Conservation (phyloP, 2,888 invertebrate genomes). For the Zaprionus obscuricornis region DNA sequence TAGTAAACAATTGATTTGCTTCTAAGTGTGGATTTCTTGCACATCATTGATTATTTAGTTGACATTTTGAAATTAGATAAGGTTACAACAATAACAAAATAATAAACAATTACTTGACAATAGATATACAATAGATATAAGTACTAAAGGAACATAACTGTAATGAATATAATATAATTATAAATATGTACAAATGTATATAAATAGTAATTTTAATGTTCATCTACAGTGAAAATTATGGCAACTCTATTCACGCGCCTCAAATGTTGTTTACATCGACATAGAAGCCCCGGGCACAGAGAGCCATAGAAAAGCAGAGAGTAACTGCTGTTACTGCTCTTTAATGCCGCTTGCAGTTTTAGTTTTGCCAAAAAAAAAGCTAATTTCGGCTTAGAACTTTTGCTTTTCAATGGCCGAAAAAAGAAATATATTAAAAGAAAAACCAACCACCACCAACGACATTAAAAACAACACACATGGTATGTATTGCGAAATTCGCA, state of each 20-base stretch:
- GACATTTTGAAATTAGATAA: background rate
- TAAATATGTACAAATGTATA: background rate
- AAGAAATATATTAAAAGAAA: conserved; percentile 17
- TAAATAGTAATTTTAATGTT: background rate
- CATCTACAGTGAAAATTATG: conserved; percentile 6
- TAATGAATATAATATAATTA: too few relatives aligned
- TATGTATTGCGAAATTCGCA: conserved; percentile 44
- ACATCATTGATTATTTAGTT: too few relatives aligned
- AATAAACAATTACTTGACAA: too few relatives aligned
- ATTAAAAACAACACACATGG: conserved; percentile 12
- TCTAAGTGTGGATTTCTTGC: too few relatives aligned
- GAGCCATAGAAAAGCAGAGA: conserved; percentile 5
- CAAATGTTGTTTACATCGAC: conserved; percentile 59
- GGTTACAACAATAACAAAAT: background rate
- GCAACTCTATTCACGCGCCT: conserved; percentile 33
- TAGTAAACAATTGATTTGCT: too few relatives aligned
- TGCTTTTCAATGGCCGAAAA: conserved; percentile 58
- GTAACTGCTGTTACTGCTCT: conserved; percentile 17
- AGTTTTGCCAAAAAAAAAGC: conserved; percentile 39
- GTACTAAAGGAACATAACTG: too few relatives aligned
- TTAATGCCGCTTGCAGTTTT: conserved; percentile 49
- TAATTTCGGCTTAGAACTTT: conserved; percentile 64
- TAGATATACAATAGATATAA: too few relatives aligned
- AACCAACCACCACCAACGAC: conserved; percentile 59
- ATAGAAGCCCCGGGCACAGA: conserved; percentile 18